Percentiles rank a stretch among this genome's conserved stretches.
phyloP scores from a whole-genome alignment of 2,113 vertebrate species.

The Tenebrosternarchus preto region DNA sequence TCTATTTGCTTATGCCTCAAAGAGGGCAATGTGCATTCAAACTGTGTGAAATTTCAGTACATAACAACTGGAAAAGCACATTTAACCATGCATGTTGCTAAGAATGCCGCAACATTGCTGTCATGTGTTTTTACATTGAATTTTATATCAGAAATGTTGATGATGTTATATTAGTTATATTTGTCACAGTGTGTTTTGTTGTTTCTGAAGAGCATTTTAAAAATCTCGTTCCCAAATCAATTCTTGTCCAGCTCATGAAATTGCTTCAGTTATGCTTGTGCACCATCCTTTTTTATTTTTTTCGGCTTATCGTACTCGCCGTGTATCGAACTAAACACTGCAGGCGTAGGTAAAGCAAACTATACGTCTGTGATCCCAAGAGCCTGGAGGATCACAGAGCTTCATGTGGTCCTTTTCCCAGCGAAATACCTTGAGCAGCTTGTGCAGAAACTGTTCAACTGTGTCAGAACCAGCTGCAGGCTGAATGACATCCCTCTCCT shows the following conservation, averaged over 20 bases:
- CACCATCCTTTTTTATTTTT: neutral
- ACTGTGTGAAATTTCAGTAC: neutral
- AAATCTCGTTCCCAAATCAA: neutral
- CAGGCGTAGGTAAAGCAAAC: neutral
- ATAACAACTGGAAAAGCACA: no score
- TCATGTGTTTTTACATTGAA: no score
- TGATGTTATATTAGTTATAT: neutral
- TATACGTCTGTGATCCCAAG: neutral
- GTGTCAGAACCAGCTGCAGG: constrained; percentile 27
- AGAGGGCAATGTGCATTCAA: no score
- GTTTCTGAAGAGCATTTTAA: constrained; percentile 12
- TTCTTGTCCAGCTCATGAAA: neutral
- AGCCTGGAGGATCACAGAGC: no score
- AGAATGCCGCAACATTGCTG: no score
- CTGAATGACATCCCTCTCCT: constrained; percentile 35
- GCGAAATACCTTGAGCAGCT: neutral
- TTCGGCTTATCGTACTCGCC: neutral
- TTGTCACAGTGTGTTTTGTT: neutral
- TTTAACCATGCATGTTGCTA: no score
- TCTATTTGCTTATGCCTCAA: constrained; percentile 61
- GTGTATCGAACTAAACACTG: neutral
- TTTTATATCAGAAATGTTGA: no score
- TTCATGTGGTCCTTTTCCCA: neutral
- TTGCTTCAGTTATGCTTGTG: neutral
- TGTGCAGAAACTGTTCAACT: neutral